Evolutionary conservation across 2,888 invertebrate genomes (phyloP).

Genomic region (Argyresthia albistria): DNA sequence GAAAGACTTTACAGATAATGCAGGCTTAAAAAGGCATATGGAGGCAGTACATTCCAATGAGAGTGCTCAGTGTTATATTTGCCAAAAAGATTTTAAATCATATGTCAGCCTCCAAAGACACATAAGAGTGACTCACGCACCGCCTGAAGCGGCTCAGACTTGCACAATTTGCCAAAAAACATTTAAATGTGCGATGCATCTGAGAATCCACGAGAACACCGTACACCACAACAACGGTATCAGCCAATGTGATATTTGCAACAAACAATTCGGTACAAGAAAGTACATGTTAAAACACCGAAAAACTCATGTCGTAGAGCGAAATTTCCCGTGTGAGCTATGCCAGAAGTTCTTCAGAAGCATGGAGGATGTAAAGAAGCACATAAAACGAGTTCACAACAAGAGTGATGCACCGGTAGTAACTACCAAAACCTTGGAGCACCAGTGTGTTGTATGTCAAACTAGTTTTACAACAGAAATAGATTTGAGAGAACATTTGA

Average conservation of each 20-base stretch:
- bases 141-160: constrained; percentile 21
- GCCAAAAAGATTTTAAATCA: constrained; percentile 25
- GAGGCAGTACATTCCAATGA: constrained; percentile 22
- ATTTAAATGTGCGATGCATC: constrained; percentile 26
- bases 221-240: constrained; percentile 24
- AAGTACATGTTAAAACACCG: constrained; percentile 27
- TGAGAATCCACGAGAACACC: constrained; percentile 24
- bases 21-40: constrained; percentile 22
- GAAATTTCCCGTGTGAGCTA: constrained; percentile 18
- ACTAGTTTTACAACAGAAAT: background rate
- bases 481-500: background rate
- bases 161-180: constrained; percentile 27
- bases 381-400: constrained; percentile 23
- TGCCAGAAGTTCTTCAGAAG: constrained; percentile 26
- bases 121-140: constrained; percentile 28
- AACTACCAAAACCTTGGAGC: background rate
- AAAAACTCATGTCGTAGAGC: constrained; percentile 20
- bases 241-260: constrained; percentile 23
- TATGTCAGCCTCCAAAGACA: constrained; percentile 23
- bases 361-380: constrained; percentile 22
- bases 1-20: constrained; percentile 19
- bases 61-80: constrained; percentile 21
- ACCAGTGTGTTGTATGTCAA: background rate
- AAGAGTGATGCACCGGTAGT: background rate
- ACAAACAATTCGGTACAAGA: constrained; percentile 22